These are phyloP conservation scores for Rhynchotus rufescens DNA, from an alignment of 2,797 vertebrate genomes.

Conservation along the genomic window DNA sequence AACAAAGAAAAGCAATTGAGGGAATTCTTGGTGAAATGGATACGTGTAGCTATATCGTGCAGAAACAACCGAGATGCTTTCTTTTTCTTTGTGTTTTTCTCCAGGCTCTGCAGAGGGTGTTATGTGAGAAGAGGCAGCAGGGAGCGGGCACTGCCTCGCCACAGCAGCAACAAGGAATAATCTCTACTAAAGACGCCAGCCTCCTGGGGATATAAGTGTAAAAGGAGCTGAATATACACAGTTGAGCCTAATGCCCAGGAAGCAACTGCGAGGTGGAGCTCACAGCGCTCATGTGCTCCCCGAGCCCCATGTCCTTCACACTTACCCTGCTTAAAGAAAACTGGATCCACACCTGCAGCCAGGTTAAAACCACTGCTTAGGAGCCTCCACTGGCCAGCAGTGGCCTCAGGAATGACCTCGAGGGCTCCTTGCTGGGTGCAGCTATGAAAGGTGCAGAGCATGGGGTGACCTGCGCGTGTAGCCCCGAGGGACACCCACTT, in stretches of 20 bases:
- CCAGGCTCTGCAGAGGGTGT: constrained; percentile 9
- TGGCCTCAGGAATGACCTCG: too few species aligned
- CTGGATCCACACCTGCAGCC: too few species aligned
- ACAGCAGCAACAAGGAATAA: constrained; percentile 18
- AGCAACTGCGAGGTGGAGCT: not conserved
- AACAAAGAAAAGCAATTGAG: not conserved
- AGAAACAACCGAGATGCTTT: not conserved
- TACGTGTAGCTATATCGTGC: not conserved
- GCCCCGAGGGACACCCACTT: too few species aligned
- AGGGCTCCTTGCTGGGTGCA: too few species aligned
- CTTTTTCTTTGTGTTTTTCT: not conserved
- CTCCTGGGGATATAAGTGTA: not conserved
- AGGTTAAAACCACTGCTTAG: not conserved
- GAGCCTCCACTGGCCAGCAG: too few species aligned
- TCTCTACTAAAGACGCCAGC: not conserved
- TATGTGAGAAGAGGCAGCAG: not conserved
- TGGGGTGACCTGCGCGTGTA: too few species aligned
- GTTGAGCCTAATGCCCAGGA: constrained; percentile 5
- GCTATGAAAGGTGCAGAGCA: too few species aligned
- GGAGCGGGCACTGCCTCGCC: constrained; percentile 27
- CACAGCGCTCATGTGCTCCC: not conserved
- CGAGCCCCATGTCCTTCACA: too few species aligned
- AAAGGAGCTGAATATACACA: constrained; percentile 8
- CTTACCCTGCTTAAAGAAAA: not conserved
- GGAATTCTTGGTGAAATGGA: not conserved